Evolutionary conservation across 2,113 vertebrate genomes (phyloP), one percentile per base, ranked within the genome.

Genomic region (Ginglymostoma cirratum): DNA sequence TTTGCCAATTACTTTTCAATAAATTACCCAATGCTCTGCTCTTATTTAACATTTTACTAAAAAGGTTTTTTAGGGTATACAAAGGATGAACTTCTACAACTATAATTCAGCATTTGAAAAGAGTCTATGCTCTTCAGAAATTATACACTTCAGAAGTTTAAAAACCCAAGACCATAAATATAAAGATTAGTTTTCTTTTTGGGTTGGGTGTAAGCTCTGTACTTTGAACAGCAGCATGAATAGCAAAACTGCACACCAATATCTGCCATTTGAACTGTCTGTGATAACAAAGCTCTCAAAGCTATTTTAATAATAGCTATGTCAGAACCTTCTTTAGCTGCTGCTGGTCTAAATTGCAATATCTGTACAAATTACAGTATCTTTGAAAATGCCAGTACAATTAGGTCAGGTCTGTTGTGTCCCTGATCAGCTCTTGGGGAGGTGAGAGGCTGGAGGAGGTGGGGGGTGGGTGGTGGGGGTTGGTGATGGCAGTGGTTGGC

Each of bases 251-350:
- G 86, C 93, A 76, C 65, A 92, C 67, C 96, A 90, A 76, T 96
- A 96, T 92, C 96, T 96, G 96, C 96, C 96, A 89, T 98, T 98
- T 98, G 98, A 98, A 98, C 98, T 96, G 86, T 98, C 97, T 97
- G 97, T 97, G 98, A 98, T 98, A 98, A 98, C 97, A 96, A 97
- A 98, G 98, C 98, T 98, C 98, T 98, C 98, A 98, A 97, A 98
- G 98, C 98, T 98, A 98, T 98, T 98, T 98, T 98, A 99, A 99
- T 99, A 98, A 99, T 98, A 98, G 98, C 98, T 98, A 98, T 99
- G 98, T 98, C 98, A 98, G 98, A 99, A 98, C 98, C 98, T 98
- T 98, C 98, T 97, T 98, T 98, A 98, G 98, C 98, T 97, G 97
- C 98, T 98, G 98, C 98, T 98, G 97, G 97, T 98, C 98, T 98